Evolutionary conservation across 2,888 invertebrate genomes (phyloP).

Genomic region (Cryptus armator): DNA sequence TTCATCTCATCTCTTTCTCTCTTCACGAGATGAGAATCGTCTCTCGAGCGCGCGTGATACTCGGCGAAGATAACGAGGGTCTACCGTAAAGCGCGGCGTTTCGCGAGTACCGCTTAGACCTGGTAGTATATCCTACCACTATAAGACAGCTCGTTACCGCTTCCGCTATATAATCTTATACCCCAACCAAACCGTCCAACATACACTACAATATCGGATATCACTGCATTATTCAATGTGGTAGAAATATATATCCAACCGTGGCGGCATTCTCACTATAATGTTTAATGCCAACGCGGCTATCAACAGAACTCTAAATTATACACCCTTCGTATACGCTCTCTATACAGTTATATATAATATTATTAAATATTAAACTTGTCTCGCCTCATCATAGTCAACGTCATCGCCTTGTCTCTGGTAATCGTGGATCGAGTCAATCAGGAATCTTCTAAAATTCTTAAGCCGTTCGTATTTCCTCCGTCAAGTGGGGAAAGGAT

Average conservation of each 20-base stretch:
- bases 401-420: neutral
- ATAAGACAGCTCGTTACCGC: conserved; percentile 69
- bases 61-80: conserved; percentile 75
- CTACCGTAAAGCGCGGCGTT: conserved; percentile 71
- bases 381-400: neutral
- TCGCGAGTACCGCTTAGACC: conserved; percentile 67
- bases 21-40: conserved; percentile 30
- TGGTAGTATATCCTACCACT: conserved; percentile 41
- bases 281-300: conserved; percentile 31
- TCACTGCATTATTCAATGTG: conserved; percentile 60
- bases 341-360: neutral
- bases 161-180: conserved; percentile 60
- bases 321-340: conserved; percentile 1
- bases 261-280: conserved; percentile 6
- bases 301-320: neutral
- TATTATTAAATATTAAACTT: conserved; percentile 17
- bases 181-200: neutral
- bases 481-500: neutral
- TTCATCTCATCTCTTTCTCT: conserved; percentile 27
- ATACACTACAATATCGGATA: conserved; percentile 58
- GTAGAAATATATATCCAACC: neutral
- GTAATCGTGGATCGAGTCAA: conserved; percentile 3
- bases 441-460: neutral
- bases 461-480: neutral
- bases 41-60: conserved; percentile 57